phyloP scores from a whole-genome alignment of 1,140 invertebrate species.

The Drosophila baimaii region DNA sequence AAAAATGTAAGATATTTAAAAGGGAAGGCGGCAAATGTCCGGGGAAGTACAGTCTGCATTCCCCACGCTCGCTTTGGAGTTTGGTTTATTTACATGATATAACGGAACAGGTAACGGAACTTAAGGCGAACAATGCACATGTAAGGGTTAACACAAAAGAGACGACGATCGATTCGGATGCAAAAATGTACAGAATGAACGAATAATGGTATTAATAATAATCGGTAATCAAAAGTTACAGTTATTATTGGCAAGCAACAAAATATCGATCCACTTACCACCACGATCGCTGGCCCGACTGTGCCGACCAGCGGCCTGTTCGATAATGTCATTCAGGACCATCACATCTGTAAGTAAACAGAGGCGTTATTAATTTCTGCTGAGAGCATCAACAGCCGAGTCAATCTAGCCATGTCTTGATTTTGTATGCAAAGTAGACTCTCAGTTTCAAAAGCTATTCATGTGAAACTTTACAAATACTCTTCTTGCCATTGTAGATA shows the following conservation, averaged over 20 bases:
- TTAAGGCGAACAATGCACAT: slow-evolving; percentile 61
- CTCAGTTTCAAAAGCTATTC: too few species aligned
- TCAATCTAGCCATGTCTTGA: too few species aligned
- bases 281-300: slow-evolving; percentile 92
- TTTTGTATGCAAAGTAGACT: too few species aligned
- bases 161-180: slow-evolving; percentile 60
- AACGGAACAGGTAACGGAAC: slow-evolving; percentile 40
- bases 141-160: slow-evolving; percentile 56
- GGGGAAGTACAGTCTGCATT: slow-evolving; percentile 11
- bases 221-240: slow-evolving; percentile 41
- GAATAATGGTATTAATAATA: slow-evolving; percentile 51
- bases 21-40: slow-evolving; percentile 17
- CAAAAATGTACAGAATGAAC: slow-evolving; percentile 69
- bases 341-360: slow-evolving; percentile 92
- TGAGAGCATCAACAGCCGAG: too few species aligned
- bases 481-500: too few species aligned
- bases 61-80: background rate
- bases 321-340: slow-evolving; percentile 98
- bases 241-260: slow-evolving; percentile 9
- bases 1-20: slow-evolving; percentile 22
- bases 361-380: too few species aligned
- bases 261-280: slow-evolving; percentile 88
- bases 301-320: slow-evolving; percentile 95
- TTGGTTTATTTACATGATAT: slow-evolving; percentile 63
- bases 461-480: too few species aligned